Evolutionary conservation across 2,888 invertebrate genomes (phyloP).

Genomic region (Lithophane leautieri): DNA sequence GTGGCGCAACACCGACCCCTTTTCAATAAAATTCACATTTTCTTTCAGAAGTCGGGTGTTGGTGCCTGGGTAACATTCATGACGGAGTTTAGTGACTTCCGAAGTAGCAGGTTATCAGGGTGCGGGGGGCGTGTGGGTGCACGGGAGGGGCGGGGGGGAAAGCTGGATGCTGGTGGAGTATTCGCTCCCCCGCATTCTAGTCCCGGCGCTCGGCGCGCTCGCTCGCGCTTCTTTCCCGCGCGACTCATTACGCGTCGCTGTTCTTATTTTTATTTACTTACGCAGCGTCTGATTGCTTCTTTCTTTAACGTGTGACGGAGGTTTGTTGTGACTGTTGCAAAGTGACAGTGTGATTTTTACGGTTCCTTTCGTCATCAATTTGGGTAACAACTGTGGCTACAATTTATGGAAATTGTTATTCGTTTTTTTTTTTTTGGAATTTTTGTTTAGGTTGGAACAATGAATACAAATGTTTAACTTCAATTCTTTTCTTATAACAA

Average conservation of each 20-base stretch:
- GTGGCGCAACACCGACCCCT: slow-evolving; percentile 81
- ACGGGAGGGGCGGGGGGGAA: slow-evolving; percentile 74
- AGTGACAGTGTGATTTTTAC: slow-evolving; percentile 85
- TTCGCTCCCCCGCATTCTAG: slow-evolving; percentile 86
- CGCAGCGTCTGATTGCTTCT: slow-evolving; percentile 68
- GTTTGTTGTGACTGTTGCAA: slow-evolving; percentile 85
- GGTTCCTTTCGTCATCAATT: slow-evolving; percentile 71
- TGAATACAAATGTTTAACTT: neutral
- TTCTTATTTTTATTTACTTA: slow-evolving; percentile 78
- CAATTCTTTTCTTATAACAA: neutral
- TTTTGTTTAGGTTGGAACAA: neutral
- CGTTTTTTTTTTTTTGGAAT: slow-evolving; percentile 6
- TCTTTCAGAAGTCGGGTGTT: slow-evolving; percentile 84
- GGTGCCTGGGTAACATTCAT: slow-evolving; percentile 87
- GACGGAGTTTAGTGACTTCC: slow-evolving; percentile 89
- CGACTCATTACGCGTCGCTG: slow-evolving; percentile 77
- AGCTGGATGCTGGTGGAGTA: slow-evolving; percentile 84
- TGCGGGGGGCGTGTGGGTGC: slow-evolving; percentile 69
- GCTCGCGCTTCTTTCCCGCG: slow-evolving; percentile 76
- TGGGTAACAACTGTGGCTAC: slow-evolving; percentile 13
- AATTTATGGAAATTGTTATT: slow-evolving; percentile 21
- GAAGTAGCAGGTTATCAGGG: slow-evolving; percentile 90
- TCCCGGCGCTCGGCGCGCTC: slow-evolving; percentile 82
- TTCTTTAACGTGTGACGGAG: slow-evolving; percentile 75
- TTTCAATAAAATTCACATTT: slow-evolving; percentile 89